Evolutionary conservation across 2,888 invertebrate species (phyloP), one percentile per base, ranked within the genome.

Genomic region (Melipona bicolor): DNA sequence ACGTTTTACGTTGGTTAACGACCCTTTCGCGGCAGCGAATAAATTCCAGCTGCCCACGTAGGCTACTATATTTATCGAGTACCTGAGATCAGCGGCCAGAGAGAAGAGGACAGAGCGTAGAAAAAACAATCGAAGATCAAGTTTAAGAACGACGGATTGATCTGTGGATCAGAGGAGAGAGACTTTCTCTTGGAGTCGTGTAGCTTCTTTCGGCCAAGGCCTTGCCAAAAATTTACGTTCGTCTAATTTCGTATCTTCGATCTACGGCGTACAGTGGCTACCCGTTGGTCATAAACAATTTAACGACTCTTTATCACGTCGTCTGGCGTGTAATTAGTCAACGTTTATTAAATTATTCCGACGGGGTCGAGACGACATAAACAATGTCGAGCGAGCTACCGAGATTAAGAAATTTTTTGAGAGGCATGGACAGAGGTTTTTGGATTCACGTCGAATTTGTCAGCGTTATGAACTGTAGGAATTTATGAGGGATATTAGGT

Each of bases 151-250:
- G 80, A 79, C 43, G 21, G 78, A 71, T 59, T 74, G 69, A 59
- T 32, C 61, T 52, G 65, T 59, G 24, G 27, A 65, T 73, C 72
- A 80, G 72, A 61, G 67, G 24, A n/a, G 52, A n/a, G 49, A 49
- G 67, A 9, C 43, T 43, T 9, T 9, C 43, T 43, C 43, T 9
- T 27, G 9, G 17, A 74, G 2, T 52, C 24, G 67, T 75, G 64
- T 54, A 74, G 36, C 67, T 79, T 83, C 79, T 87, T 78, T 91
- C 79, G 88, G 87, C 83, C 89, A 90, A 90, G 89, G 86, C 70
- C 82, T 49, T 52, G 36, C 43, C 77, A n/a, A 61, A 85, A 81
- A 88, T 90, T 87, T 79, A 70, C 75, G 90, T 90, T 62, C 71
- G 56, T 15, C 36, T 54, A 36, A 65, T 69, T 50, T 64, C n/a